phyloP scores from a whole-genome alignment of 2,888 invertebrate species.

The Congeria kusceri region DNA sequence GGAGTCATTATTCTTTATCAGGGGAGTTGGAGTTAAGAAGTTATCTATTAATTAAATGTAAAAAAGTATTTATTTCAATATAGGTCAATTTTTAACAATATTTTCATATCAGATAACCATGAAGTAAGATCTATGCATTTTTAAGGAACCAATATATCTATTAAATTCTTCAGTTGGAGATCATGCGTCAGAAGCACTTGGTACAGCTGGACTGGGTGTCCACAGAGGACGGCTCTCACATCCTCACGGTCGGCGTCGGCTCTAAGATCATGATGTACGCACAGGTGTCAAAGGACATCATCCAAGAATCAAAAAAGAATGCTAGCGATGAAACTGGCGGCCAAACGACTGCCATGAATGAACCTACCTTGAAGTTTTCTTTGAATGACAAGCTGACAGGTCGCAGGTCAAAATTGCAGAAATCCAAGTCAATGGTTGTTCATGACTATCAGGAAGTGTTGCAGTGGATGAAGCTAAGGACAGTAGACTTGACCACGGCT shows the following conservation, averaged over 20 bases:
- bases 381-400: slow-evolving; percentile 32
- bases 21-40: too few species aligned
- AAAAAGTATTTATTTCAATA: too few species aligned
- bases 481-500: slow-evolving; percentile 95
- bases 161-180: slow-evolving; percentile 63
- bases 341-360: slow-evolving; percentile 35
- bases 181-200: slow-evolving; percentile 86
- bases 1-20: too few species aligned
- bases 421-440: slow-evolving; percentile 95
- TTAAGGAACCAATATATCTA: not conserved
- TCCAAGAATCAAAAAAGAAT: slow-evolving; percentile 90
- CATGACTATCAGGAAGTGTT: slow-evolving; percentile 95
- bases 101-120: too few species aligned
- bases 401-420: slow-evolving; percentile 89
- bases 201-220: slow-evolving; percentile 99
- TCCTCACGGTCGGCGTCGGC: slow-evolving; percentile 97
- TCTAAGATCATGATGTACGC: slow-evolving; percentile 93
- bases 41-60: too few species aligned
- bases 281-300: slow-evolving; percentile 94
- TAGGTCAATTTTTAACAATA: too few species aligned
- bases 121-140: not conserved
- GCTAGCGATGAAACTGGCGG: slow-evolving; percentile 38
- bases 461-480: slow-evolving; percentile 97
- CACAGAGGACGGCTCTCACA: slow-evolving; percentile 99
- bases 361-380: slow-evolving; percentile 34